These are phyloP conservation scores for Calosoma granatense DNA, from an alignment of 1,140 invertebrate genomes.

Conservation along the genomic window DNA sequence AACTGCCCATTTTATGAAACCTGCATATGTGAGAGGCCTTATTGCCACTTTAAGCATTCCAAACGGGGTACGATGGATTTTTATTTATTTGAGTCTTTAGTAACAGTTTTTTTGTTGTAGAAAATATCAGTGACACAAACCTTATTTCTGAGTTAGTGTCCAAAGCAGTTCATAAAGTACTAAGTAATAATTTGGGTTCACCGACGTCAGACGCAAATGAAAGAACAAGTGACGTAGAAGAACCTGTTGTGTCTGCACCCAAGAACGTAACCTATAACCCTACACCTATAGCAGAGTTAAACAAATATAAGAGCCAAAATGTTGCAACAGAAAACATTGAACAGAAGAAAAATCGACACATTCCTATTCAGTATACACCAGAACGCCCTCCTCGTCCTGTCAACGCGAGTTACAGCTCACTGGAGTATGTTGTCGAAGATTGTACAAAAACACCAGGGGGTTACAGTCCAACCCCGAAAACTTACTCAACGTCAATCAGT, in stretches of 20 bases:
- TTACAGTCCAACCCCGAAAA: neutral
- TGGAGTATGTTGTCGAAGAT: neutral
- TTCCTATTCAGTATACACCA: neutral
- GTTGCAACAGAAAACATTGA: neutral
- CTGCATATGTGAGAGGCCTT: conserved; percentile 65
- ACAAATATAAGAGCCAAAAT: neutral
- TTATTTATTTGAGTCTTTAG: neutral
- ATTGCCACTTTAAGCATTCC: conserved; percentile 35
- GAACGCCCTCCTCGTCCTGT: neutral
- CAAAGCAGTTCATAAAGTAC: neutral
- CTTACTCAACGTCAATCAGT: neutral
- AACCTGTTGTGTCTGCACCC: neutral
- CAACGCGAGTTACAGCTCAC: neutral
- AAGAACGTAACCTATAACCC: neutral
- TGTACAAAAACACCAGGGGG: neutral
- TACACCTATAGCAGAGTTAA: neutral
- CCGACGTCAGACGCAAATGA: neutral
- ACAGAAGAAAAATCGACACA: neutral
- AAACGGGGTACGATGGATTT: neutral
- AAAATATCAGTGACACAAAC: neutral
- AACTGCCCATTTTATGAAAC: conserved; percentile 68
- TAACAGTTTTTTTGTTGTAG: neutral
- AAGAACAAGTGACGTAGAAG: neutral
- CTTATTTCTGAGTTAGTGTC: neutral
- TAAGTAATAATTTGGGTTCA: neutral